A percentile compares a stretch with the other conserved stretches of the same genome.
These are phyloP conservation scores for Pygmarrhopalites habei DNA, from an alignment of 1,140 invertebrate species.

Conservation along the genomic window DNA sequence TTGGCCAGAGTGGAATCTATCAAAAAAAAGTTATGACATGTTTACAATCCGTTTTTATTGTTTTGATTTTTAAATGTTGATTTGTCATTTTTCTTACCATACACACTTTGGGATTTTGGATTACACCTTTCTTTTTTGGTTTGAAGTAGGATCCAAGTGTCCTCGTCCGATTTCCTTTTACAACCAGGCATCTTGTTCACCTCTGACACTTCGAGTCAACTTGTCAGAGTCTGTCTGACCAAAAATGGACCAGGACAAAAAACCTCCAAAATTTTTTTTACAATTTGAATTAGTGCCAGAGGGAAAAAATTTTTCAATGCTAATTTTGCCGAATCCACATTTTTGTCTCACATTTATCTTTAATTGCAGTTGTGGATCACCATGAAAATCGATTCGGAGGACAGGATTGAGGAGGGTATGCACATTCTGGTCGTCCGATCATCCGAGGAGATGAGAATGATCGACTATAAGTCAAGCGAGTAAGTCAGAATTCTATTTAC, in stretches of 20 bases:
- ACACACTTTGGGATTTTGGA: conserved; percentile 13
- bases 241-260: neutral
- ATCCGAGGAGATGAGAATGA: conserved; percentile 25
- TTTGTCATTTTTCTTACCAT: conserved; percentile 18
- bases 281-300: neutral
- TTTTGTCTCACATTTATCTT: neutral
- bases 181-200: conserved; percentile 30
- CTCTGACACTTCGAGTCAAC: too few species aligned
- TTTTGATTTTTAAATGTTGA: neutral
- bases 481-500: conserved; percentile 19
- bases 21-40: neutral
- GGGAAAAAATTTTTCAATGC: neutral
- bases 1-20: conserved; percentile 24
- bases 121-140: conserved; percentile 29
- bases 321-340: neutral
- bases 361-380: too few species aligned
- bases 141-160: conserved; percentile 31
- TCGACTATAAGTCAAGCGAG: conserved; percentile 26
- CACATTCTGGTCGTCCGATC: conserved; percentile 23
- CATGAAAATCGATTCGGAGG: conserved; percentile 10
- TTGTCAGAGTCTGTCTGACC: too few species aligned
- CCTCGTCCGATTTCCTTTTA: conserved; percentile 28
- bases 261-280: neutral
- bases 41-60: neutral
- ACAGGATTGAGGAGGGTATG: conserved; percentile 21